Conservation (phyloP, 2,888 invertebrate species). For the Calameuta idolon region DNA sequence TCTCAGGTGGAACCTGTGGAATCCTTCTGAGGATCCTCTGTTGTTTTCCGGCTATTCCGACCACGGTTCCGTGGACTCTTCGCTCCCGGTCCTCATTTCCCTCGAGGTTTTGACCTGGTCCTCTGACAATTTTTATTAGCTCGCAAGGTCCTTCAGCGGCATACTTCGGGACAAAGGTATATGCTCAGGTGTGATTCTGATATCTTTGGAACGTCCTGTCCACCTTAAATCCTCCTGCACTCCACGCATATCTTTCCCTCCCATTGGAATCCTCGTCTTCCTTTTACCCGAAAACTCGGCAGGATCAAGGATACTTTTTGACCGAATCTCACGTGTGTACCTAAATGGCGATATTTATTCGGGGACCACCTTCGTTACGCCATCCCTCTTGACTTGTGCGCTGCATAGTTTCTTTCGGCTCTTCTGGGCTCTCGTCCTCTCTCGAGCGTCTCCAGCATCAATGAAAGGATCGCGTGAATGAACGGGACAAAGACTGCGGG, state of each 20-base stretch:
- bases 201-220: conserved; percentile 56
- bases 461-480: conserved; percentile 64
- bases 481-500: conserved; percentile 55
- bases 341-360: conserved; percentile 51
- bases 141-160: conserved; percentile 12
- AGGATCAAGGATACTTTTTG: conserved; percentile 45
- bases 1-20: not conserved
- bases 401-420: conserved; percentile 58
- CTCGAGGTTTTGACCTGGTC: not conserved
- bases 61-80: conserved; percentile 17
- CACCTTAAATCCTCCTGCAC: conserved; percentile 12
- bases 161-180: conserved; percentile 18
- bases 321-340: conserved; percentile 43
- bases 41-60: not conserved
- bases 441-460: conserved; percentile 50
- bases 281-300: conserved; percentile 14
- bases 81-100: conserved; percentile 1
- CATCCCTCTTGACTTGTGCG: conserved; percentile 40
- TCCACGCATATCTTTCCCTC: not conserved
- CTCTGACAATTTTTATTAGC: not conserved
- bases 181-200: conserved; percentile 54
- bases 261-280: conserved; percentile 29
- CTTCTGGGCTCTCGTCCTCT: not conserved
- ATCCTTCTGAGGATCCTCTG: not conserved
- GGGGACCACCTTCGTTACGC: conserved; percentile 62